Evolutionary conservation across 1,140 invertebrate genomes (phyloP).

Genomic region (Cotesia glomerata): DNA sequence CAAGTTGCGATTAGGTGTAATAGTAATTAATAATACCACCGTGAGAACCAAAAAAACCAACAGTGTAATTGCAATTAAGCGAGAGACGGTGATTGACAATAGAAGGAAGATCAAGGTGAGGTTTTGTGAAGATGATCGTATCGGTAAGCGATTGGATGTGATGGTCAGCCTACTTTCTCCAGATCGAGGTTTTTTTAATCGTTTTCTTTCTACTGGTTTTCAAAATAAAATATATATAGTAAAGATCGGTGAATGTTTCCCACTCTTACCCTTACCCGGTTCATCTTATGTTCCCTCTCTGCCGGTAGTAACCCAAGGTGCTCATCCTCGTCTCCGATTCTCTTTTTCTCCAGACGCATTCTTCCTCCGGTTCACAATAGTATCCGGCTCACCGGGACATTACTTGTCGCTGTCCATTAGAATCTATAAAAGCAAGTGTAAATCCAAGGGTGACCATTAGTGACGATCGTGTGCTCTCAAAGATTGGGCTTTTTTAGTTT

Average conservation of each 20-base stretch:
- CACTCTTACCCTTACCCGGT: neutral
- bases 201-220: neutral
- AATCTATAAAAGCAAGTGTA: slow-evolving; percentile 60
- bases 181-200: slow-evolving; percentile 16
- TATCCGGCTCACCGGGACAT: neutral
- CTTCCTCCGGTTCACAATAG: neutral
- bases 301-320: neutral
- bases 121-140: neutral
- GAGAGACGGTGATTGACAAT: too few relatives aligned
- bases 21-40: too few relatives aligned
- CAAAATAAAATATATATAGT: neutral
- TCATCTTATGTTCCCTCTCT: slow-evolving; percentile 8
- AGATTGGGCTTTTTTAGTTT: neutral
- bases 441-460: slow-evolving; percentile 50
- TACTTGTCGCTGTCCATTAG: slow-evolving; percentile 4
- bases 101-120: neutral
- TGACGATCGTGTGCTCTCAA: neutral
- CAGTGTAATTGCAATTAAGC: neutral
- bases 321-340: slow-evolving; percentile 11
- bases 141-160: neutral
- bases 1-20: too few relatives aligned
- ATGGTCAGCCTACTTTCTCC: slow-evolving; percentile 31
- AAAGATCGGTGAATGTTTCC: neutral
- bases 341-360: slow-evolving; percentile 9
- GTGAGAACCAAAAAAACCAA: neutral